Evolutionary conservation across 2,888 invertebrate species (phyloP), one percentile per base, ranked within the genome.

Genomic region (Branchellion lobata): DNA sequence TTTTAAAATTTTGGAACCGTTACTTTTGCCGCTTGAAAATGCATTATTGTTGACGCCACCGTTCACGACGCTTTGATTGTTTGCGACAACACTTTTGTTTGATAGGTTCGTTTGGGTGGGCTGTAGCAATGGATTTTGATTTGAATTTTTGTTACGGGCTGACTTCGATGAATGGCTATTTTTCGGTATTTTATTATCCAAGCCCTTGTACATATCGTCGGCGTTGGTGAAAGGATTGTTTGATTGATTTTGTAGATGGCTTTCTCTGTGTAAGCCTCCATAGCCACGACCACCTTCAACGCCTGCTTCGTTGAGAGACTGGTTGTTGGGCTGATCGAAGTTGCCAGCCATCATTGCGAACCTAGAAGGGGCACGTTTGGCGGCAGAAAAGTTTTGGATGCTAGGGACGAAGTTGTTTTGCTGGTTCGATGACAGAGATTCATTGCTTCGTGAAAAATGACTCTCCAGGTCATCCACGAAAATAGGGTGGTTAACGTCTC

Each of bases 401-500:
- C 40, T 40, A 8, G 40, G n/a, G 40, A 40, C 8, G 14, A 40
- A 40, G 40, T 40, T 40, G 40, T 40, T 40, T 40, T 5, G 8
- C 40, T 40, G 40, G 5, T n/a, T 57, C 5, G 61, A 24, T 3
- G 61, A 57, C n/a, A n/a, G n/a, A n/a, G n/a, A n/a, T n/a, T n/a
- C n/a, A n/a, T 57, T 57, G 61, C 21, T 57, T n/a, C 61, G 3
- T 3, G n/a, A 57, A 57, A n/a, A 14, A 5, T 57, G 61, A n/a
- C 24, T 57, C 5, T 57, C 61, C 21, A 57, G 24, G 53, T 75
- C 75, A 5, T 75, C 75, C 1, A 75, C 75, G 8, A 47, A 51
- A 53, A 75, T 75, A 1, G 75, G 75, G 47, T 75, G 47, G 75
- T 75, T 33, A 29, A 75, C 29, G 75, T 75, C 51, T 0, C 75